These are phyloP conservation scores for Channa striata DNA, from an alignment of 2,797 vertebrate genomes.

Conservation along the genomic window DNA sequence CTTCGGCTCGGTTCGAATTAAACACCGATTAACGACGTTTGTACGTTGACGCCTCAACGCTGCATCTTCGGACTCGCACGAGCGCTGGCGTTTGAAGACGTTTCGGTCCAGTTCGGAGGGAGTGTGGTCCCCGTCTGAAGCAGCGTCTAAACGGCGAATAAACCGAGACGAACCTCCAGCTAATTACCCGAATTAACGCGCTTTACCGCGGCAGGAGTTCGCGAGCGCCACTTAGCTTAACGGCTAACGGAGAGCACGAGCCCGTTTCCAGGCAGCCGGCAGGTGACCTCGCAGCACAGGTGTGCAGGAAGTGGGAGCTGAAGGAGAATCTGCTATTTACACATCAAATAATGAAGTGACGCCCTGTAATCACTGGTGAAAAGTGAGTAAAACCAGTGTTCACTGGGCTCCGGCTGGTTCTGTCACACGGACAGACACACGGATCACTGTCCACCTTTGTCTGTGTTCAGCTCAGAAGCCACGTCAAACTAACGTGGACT, in stretches of 20 bases:
- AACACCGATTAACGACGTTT: background rate
- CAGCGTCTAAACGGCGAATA: background rate
- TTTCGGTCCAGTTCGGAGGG: no score
- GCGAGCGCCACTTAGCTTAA: background rate
- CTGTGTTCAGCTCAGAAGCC: no score
- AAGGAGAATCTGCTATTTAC: background rate
- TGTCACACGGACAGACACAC: no score
- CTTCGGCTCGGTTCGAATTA: constrained; percentile 1
- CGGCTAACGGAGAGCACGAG: background rate
- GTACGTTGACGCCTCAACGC: rapidly evolving
- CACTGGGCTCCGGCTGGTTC: no score
- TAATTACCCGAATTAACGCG: no score
- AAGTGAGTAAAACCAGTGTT: no score
- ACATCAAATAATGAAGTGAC: background rate
- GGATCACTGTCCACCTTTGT: no score
- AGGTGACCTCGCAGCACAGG: background rate
- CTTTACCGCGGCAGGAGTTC: no score
- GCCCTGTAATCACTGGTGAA: no score
- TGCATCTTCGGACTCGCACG: background rate
- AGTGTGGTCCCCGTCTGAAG: no score
- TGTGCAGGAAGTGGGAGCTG: background rate
- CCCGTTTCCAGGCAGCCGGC: constrained; percentile 9
- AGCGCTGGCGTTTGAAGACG: background rate
- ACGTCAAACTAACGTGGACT: no score
- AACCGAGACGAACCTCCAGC: no score